Percentiles rank a stretch among this genome's conserved stretches.
Conservation (phyloP, 1,140 invertebrate species). For the Branchinecta lindahli region DNA sequence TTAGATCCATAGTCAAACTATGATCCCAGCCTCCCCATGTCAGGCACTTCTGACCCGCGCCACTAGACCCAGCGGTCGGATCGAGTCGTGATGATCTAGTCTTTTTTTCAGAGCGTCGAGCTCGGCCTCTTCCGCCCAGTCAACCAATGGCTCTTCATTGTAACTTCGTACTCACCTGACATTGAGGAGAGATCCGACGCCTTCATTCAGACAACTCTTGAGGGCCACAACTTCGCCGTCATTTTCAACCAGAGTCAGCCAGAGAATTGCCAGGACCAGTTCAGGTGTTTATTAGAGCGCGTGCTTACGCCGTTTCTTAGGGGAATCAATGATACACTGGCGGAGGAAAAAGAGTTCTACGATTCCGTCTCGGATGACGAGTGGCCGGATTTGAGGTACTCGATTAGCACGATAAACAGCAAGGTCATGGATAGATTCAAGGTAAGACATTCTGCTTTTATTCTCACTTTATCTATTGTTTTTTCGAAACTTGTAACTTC, state of each 20-base stretch:
- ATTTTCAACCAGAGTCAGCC: neutral
- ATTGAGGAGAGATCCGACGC: neutral
- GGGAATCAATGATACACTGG: neutral
- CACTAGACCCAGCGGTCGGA: too few species aligned
- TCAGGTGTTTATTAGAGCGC: neutral
- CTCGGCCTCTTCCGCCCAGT: neutral
- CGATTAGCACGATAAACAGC: neutral
- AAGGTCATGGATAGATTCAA: neutral
- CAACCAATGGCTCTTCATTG: neutral
- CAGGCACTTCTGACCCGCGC: too few species aligned
- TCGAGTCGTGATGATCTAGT: too few species aligned
- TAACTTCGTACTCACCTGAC: neutral
- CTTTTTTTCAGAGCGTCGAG: neutral
- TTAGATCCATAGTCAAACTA: too few species aligned
- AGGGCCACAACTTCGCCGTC: neutral
- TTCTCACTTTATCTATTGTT: too few species aligned
- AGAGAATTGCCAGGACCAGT: neutral
- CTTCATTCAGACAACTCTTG: neutral
- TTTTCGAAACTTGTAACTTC: too few species aligned
- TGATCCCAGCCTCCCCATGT: too few species aligned
- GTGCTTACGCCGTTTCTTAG: neutral
- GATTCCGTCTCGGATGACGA: neutral
- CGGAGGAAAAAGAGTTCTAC: neutral
- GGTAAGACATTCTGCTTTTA: neutral
- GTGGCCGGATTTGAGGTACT: neutral